A percentile compares a stretch with the other conserved stretches of the same genome.
Evolutionary conservation across 2,888 invertebrate species (phyloP).

Genomic region (Pinctada fucata): DNA sequence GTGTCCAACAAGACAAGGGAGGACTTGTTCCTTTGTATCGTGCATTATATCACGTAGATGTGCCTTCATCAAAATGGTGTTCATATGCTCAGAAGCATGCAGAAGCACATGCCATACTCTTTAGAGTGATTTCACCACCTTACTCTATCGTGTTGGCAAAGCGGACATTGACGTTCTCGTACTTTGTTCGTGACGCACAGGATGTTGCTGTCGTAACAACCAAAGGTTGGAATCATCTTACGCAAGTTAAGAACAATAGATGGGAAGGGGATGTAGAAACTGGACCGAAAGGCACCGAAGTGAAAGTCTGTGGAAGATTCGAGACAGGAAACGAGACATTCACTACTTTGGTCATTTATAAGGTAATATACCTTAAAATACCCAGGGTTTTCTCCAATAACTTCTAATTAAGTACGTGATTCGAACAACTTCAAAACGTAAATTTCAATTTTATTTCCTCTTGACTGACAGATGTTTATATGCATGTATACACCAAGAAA

Average conservation of each 20-base stretch:
- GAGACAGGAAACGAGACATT: conserved; percentile 27
- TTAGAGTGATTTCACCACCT: conserved; percentile 23
- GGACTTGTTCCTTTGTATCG: conserved; percentile 9
- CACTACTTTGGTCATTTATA: conserved; percentile 26
- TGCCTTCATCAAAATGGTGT: conserved; percentile 32
- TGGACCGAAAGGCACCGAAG: conserved; percentile 36
- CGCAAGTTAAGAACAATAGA: conserved; percentile 13
- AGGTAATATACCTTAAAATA: conserved; percentile 16
- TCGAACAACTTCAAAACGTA: too few species aligned
- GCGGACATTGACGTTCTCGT: conserved; percentile 22
- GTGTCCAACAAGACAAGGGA: not conserved
- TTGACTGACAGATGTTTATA: too few species aligned
- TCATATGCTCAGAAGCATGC: conserved; percentile 26
- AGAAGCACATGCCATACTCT: not conserved
- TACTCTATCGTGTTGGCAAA: conserved; percentile 22
- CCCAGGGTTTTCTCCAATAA: not conserved
- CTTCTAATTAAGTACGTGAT: not conserved
- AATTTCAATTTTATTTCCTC: too few species aligned
- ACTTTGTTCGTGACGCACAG: conserved; percentile 19
- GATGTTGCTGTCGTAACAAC: conserved; percentile 36
- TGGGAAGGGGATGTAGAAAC: conserved; percentile 34
- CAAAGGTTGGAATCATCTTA: conserved; percentile 34
- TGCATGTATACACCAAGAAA: too few species aligned
- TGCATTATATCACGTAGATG: conserved; percentile 24
- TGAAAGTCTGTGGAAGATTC: conserved; percentile 34